Conservation (phyloP, 2,113 vertebrate species). For the Symphodus melops region DNA sequence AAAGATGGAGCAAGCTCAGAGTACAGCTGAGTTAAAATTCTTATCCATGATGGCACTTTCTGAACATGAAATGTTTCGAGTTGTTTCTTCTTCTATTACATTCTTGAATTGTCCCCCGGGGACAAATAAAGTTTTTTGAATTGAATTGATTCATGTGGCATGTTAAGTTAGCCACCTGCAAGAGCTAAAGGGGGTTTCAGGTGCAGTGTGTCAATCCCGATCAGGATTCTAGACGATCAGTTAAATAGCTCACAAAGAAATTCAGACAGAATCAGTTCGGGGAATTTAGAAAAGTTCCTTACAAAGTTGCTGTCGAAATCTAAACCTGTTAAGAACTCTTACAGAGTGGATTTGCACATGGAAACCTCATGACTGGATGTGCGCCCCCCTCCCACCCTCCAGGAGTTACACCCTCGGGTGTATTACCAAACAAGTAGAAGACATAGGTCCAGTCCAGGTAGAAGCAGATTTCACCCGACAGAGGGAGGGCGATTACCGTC, state of each 20-base stretch:
- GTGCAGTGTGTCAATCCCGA: neutral
- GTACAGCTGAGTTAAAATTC: neutral
- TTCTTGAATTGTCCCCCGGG: too few species aligned
- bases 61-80: neutral
- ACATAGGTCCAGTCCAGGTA: conserved; percentile 95
- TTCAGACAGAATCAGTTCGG: neutral
- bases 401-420: neutral
- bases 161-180: neutral
- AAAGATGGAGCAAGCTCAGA: too few species aligned
- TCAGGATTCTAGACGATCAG: neutral
- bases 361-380: neutral
- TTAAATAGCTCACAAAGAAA: neutral
- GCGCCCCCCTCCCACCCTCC: too few species aligned
- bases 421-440: conserved; percentile 97
- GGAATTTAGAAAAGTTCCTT: neutral
- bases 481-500: conserved; percentile 92
- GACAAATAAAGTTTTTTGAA: too few species aligned
- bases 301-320: neutral
- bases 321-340: neutral
- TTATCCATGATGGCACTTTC: neutral
- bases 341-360: neutral
- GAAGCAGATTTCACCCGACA: conserved; percentile 95
- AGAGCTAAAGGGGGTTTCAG: neutral
- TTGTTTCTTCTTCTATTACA: too few species aligned
- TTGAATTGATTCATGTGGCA: too few species aligned